phyloP scores from a whole-genome alignment of 2,797 vertebrate species.

The Molossus molossus region DNA sequence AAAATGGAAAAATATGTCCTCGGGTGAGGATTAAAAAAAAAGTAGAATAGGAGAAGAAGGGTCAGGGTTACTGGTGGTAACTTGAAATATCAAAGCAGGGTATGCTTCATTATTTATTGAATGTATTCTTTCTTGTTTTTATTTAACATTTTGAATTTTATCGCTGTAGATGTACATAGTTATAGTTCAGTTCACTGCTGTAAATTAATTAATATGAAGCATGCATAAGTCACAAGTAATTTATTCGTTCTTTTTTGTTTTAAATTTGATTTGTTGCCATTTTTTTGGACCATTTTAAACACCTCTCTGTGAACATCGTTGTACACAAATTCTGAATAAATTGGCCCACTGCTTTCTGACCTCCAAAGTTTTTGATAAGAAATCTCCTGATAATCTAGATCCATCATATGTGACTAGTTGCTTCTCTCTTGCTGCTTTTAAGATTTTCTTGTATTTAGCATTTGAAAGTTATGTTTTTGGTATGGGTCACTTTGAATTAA shows the following conservation, averaged over 20 bases:
- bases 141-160: background rate
- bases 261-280: background rate
- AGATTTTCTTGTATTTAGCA: background rate
- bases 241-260: background rate
- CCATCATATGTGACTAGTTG: background rate
- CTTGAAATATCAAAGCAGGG: background rate
- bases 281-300: background rate
- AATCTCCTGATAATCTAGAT: background rate
- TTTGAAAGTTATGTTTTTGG: background rate
- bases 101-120: background rate
- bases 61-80: background rate
- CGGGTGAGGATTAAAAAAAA: background rate
- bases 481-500: background rate
- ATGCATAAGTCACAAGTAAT: background rate
- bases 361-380: background rate
- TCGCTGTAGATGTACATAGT: background rate
- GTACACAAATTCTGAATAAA: background rate
- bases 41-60: background rate
- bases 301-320: background rate
- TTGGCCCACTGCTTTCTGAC: background rate
- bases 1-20: too few species aligned
- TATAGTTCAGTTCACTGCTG: background rate
- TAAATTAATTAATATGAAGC: background rate
- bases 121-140: slow-evolving; percentile 12
- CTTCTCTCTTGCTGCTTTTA: background rate